Conservation (phyloP, 2,888 invertebrate species). For the Drosophila heteroneura region DNA sequence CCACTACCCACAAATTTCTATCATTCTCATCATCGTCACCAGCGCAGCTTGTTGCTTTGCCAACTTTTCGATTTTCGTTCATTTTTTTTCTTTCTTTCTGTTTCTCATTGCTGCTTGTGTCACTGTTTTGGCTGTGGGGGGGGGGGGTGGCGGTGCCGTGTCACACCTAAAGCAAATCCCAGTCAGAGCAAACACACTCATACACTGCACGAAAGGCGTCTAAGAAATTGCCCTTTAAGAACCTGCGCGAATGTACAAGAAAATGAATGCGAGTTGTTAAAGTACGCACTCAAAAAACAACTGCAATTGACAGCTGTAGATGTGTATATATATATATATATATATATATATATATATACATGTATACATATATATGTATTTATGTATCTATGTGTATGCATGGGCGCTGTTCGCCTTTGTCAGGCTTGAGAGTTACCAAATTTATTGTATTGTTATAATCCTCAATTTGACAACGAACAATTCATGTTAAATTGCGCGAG, state of each 20-base stretch:
- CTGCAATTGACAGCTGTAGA: conserved; percentile 55
- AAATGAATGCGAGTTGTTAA: background rate
- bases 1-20: conserved; percentile 43
- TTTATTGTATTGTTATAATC: conserved; percentile 41
- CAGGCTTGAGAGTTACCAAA: conserved; percentile 18
- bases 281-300: conserved; percentile 12
- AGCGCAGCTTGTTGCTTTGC: conserved; percentile 78
- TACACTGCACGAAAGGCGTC: conserved; percentile 22
- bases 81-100: conserved; percentile 13
- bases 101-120: background rate
- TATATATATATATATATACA: too few species aligned
- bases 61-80: conserved; percentile 58
- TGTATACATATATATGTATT: too few species aligned
- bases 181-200: conserved; percentile 6
- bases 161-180: conserved; percentile 45
- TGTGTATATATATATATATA: background rate
- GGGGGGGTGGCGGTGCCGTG: conserved; percentile 12
- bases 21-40: conserved; percentile 60
- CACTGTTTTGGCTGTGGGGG: background rate
- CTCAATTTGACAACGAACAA: conserved; percentile 51
- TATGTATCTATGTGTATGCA: background rate
- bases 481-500: conserved; percentile 52
- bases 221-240: conserved; percentile 8
- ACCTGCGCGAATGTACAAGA: background rate
- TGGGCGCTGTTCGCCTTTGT: background rate